phyloP scores from a whole-genome alignment of 2,113 vertebrate species.

The Eolophus roseicapilla region DNA sequence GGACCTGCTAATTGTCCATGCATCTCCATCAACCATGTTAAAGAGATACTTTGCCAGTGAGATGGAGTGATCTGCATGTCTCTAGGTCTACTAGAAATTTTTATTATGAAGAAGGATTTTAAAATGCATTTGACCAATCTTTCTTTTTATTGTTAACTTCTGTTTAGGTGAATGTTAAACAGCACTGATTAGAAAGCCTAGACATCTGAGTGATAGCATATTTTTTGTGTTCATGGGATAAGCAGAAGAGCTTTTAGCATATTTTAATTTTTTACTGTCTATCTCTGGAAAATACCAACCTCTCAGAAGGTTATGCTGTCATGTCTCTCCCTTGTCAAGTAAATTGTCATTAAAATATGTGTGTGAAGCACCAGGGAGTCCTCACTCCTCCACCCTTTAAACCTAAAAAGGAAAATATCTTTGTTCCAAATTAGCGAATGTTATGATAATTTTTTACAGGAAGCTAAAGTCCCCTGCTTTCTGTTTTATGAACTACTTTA shows the following conservation, averaged over 20 bases:
- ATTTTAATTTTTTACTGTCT: not conserved
- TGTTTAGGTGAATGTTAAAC: not conserved
- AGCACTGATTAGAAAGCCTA: not conserved
- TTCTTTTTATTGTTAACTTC: not conserved
- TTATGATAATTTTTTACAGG: not conserved
- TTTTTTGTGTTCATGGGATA: not conserved
- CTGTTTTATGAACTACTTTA: not conserved
- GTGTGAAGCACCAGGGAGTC: not conserved
- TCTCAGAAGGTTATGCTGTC: not conserved
- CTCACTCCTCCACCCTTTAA: not conserved
- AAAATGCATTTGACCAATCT: not conserved
- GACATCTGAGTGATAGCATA: not conserved
- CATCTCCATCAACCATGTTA: not conserved
- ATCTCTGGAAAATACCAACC: not conserved
- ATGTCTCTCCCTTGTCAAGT: not conserved
- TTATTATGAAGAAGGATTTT: not conserved
- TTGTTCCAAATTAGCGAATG: not conserved
- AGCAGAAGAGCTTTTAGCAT: not conserved
- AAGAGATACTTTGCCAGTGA: not conserved
- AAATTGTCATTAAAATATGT: not conserved
- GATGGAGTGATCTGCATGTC: not conserved
- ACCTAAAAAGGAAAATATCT: not conserved
- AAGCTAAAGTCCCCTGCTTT: not conserved
- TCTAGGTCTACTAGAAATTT: not conserved
- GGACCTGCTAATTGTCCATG: not conserved